Evolutionary conservation across 1,140 invertebrate species (phyloP), one percentile per base, ranked within the genome.

Genomic region (Orius insidiosus): DNA sequence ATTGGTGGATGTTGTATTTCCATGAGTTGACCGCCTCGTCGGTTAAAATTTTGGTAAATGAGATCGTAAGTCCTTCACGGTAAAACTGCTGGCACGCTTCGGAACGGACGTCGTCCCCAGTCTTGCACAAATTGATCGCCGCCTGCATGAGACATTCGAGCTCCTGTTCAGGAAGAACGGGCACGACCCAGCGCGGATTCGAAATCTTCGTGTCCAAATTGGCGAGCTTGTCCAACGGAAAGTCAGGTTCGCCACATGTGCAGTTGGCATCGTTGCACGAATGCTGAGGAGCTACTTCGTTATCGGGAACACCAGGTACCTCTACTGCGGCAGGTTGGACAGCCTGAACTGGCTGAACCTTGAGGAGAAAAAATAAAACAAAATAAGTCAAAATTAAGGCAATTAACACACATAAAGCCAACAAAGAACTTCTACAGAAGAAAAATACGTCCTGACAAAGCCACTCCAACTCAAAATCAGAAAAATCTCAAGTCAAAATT

Each of bases 11-110:
- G 63, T 95, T 94, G 59, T 79, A 75, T 66, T 95, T 96, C 93
- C 93, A 97, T 58, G 87, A 92, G 58, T 83, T 89, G 31, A 98
- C 92, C 39, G 92, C 92, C 62, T 97, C 92, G 67, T 97, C 92
- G n/a, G 92, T 95, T 55, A 96, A 71, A 60, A 97, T 93, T 68
- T 96, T 95, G 11, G 85, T 90, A 66, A 97, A 97, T 38, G 90
- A 95, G 52, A 90, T 80, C 50, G 86, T 90, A 38, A 97, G 68
- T 13, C 88, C 89, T 63, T 96, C 90, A 55, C 85, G 76, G 67
- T 92, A 94, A 71, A 96, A 96, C 55, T 88, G 72, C 60, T 95
- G 88, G 64, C 92, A 97, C 46, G 81, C 75, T 67, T 87, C 80
- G 61, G 86, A 85, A 59, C 82, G 76, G 49, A 78, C 75, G 71